phyloP scores from a whole-genome alignment of 2,797 vertebrate genomes.

The Gobionotothen gibberifrons region DNA sequence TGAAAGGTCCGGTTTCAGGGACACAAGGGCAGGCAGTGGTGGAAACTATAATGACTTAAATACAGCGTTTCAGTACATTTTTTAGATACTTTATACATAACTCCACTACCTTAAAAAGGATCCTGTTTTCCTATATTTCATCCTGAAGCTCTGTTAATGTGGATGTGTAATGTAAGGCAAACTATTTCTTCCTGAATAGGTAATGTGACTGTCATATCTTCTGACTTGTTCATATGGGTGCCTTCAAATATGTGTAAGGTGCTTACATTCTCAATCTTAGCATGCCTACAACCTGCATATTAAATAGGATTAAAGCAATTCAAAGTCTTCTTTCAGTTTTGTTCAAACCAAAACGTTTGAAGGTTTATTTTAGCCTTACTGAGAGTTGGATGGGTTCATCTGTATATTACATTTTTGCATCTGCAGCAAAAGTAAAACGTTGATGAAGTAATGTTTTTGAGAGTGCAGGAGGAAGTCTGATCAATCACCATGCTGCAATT shows the following conservation, averaged over 20 bases:
- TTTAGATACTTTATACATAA: too few relatives aligned
- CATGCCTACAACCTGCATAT: too few relatives aligned
- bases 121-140: background rate
- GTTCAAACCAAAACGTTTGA: too few relatives aligned
- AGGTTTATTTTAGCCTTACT: too few relatives aligned
- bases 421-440: constrained; percentile 9
- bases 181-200: background rate
- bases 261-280: too few relatives aligned
- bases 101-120: background rate
- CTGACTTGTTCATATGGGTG: too few relatives aligned
- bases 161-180: background rate
- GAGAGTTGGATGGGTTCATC: too few relatives aligned
- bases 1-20: background rate
- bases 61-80: too few relatives aligned
- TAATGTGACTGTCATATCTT: background rate
- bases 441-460: constrained; percentile 14
- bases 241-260: too few relatives aligned
- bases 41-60: background rate
- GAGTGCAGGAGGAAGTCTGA: constrained; percentile 12
- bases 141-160: background rate
- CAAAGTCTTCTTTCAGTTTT: too few relatives aligned
- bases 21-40: background rate
- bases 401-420: background rate
- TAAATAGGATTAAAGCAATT: too few relatives aligned
- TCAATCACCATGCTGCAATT: background rate